phyloP scores from a whole-genome alignment of 2,113 vertebrate genomes.

The Andinoacara biseriatus region DNA sequence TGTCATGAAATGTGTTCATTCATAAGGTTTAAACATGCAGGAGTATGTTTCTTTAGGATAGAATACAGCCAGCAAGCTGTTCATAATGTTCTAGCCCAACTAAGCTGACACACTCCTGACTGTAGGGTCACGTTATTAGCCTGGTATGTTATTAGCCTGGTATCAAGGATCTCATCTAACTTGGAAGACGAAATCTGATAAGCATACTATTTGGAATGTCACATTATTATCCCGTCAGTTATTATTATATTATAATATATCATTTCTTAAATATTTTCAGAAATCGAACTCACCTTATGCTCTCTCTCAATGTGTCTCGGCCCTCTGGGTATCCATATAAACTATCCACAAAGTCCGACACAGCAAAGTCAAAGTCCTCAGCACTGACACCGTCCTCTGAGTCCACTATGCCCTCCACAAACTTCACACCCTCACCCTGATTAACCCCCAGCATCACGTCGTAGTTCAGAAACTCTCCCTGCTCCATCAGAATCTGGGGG shows the following conservation, averaged over 20 bases:
- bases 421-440: constrained; percentile 95
- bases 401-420: constrained; percentile 93
- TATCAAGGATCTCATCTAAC: neutral
- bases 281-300: constrained; percentile 80
- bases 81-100: neutral
- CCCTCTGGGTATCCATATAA: constrained; percentile 95
- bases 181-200: neutral
- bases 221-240: neutral
- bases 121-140: neutral
- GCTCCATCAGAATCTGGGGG: constrained; percentile 99
- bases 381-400: constrained; percentile 91
- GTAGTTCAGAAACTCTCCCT: constrained; percentile 98
- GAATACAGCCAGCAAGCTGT: neutral
- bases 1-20: neutral
- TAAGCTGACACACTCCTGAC: neutral
- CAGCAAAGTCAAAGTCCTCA: constrained; percentile 93
- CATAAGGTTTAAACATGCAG: neutral
- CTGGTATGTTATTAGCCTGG: accelerated
- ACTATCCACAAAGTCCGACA: constrained; percentile 95
- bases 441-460: constrained; percentile 98
- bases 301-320: constrained; percentile 91
- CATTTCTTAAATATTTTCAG: neutral
- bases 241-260: neutral
- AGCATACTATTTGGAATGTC: neutral
- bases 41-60: neutral